Evolutionary conservation across 1,140 invertebrate genomes (phyloP), one percentile per base, ranked within the genome.

Genomic region (Aphelenchoides besseyi): DNA sequence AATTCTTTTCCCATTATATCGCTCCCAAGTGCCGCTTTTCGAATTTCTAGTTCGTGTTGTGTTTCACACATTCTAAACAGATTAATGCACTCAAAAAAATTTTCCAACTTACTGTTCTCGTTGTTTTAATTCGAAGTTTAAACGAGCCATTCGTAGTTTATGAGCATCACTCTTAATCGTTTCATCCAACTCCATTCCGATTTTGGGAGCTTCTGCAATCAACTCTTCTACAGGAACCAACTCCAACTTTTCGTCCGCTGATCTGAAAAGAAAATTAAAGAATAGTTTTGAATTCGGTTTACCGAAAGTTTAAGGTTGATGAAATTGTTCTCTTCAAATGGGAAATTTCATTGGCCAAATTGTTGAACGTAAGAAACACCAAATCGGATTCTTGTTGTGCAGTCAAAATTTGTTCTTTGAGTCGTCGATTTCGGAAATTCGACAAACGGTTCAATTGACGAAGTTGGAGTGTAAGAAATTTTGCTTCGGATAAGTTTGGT

Each of bases 171-270:
- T 23, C 23, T 59, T 59, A 23, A 48, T 23, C 41, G 12, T 23
- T 28, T 59, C 5, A 28, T 28, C 23, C 26, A 59, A 33, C 5
- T 59, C 55, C 5, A 59, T 8, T 5, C 55, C 55, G 12, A 29
- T 59, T 28, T 59, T 23, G 5, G 55, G 5, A 23, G 5, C 32
- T 28, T 59, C 12, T 23, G 5, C 55, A 23, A 29, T 8, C 5
- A 59, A 59, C 18, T 59, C 55, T 33, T 59, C 55, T 8, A 59
- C 55, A 33, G 55, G 55, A 33, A 59, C 32, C 5, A 59, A 23
- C 18, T 59, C 55, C 26, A 59, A 33, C 5, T 59, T 23, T 23
- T 8, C 5, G 18, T 59, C 55, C 12, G 26, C 26, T 8, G 55
- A 59, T 8, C 41, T 48, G 41, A 48, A 48, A 12, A 48, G 23